phyloP scores from a whole-genome alignment of 2,797 vertebrate genomes.

The Lateolabrax maculatus region DNA sequence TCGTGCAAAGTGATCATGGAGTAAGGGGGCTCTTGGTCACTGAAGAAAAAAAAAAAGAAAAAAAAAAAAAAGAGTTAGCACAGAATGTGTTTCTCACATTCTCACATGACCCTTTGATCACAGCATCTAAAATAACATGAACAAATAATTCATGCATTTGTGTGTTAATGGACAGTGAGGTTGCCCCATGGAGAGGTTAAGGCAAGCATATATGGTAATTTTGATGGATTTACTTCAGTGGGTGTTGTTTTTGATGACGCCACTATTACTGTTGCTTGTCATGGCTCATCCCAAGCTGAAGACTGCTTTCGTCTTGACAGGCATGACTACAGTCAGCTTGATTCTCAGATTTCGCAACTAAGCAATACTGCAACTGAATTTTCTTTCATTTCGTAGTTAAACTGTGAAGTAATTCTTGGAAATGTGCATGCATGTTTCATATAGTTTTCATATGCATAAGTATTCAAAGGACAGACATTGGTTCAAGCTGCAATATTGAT shows the following conservation, averaged over 20 bases:
- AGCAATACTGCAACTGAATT: not conserved
- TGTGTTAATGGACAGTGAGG: conserved; percentile 11
- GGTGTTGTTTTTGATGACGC: conserved; percentile 15
- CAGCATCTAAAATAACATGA: conserved; percentile 22
- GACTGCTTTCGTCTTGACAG: conserved; percentile 1
- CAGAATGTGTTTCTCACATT: not conserved
- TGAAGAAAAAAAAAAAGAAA: conserved; percentile 85
- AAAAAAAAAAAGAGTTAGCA: conserved; percentile 77
- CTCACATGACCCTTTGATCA: conserved; percentile 4
- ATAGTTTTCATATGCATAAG: not conserved
- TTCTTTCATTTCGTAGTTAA: not conserved
- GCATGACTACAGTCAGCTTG: not conserved
- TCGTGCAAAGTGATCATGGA: conserved; percentile 99
- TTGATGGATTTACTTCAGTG: conserved; percentile 30
- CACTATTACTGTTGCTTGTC: conserved; percentile 5
- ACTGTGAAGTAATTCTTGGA: not conserved
- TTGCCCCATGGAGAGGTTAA: conserved; percentile 5
- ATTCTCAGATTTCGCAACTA: conserved; percentile 7
- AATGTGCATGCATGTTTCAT: not conserved
- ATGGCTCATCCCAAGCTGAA: not conserved
- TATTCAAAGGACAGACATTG: not conserved
- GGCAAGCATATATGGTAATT: not conserved
- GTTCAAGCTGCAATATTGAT: not conserved
- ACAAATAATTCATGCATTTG: conserved; percentile 32
- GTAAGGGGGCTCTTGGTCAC: conserved; percentile 99